A percentile compares a stretch with the other conserved stretches of the same genome.
phyloP scores from a whole-genome alignment of 2,113 vertebrate species.

The Epinephelus lanceolatus region DNA sequence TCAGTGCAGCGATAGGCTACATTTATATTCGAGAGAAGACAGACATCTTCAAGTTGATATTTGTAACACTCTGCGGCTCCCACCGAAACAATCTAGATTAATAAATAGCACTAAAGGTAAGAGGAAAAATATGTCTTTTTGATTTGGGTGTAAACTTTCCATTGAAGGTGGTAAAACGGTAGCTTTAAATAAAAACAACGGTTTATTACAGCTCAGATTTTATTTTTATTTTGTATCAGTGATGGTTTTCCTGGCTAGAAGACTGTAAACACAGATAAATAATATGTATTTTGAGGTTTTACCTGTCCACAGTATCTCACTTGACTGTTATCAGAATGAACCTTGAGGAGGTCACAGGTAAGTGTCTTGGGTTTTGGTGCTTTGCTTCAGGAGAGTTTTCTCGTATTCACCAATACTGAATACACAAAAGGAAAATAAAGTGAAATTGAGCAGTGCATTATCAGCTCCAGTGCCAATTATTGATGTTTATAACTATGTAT shows the following conservation, averaged over 20 bases:
- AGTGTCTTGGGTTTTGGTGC: not conserved
- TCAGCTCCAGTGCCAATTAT: constrained; percentile 3
- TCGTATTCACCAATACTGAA: not conserved
- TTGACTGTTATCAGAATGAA: not conserved
- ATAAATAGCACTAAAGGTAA: no score
- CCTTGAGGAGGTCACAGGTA: not conserved
- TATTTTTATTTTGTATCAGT: not conserved
- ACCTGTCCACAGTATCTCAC: not conserved
- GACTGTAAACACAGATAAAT: not conserved
- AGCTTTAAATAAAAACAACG: not conserved
- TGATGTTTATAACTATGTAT: constrained; percentile 8
- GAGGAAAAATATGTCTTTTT: no score
- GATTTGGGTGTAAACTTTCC: no score
- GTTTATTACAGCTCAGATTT: not conserved
- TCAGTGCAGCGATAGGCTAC: no score
- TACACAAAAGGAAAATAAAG: not conserved
- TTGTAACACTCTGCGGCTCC: no score
- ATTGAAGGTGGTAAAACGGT: not conserved
- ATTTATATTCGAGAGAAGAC: no score
- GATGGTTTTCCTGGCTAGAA: not conserved
- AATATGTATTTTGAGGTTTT: not conserved
- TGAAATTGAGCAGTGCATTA: not conserved
- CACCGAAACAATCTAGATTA: no score
- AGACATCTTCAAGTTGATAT: no score
- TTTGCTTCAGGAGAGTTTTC: not conserved